These are phyloP conservation scores for Sapajus apella DNA, from an alignment of 2,113 vertebrate genomes.

Conservation along the genomic window DNA sequence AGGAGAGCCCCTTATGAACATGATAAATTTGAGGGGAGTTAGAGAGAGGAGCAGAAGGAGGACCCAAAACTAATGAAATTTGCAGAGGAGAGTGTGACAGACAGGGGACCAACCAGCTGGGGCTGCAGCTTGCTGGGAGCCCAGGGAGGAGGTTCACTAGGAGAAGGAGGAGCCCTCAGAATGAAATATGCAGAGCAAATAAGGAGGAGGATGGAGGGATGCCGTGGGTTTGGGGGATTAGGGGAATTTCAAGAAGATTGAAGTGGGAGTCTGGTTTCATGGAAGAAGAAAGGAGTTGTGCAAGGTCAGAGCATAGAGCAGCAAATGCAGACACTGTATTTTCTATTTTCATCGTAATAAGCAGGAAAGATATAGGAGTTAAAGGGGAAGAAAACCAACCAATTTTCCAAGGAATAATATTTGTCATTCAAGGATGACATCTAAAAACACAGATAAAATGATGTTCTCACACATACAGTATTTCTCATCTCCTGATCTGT, in stretches of 20 bases:
- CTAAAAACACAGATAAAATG: constrained; percentile 32
- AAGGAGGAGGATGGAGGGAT: neutral
- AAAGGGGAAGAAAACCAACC: neutral
- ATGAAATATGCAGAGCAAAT: neutral
- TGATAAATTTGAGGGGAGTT: neutral
- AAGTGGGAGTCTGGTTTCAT: neutral
- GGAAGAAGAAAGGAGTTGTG: neutral
- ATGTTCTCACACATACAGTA: neutral
- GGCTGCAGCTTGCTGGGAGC: accelerated
- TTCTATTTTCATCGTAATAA: neutral
- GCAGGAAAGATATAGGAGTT: neutral
- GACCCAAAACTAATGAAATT: neutral
- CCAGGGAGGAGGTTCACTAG: no score
- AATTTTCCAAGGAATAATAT: neutral
- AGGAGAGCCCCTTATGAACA: neutral
- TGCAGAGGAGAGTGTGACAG: neutral
- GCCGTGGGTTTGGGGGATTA: neutral
- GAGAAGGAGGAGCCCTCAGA: neutral
- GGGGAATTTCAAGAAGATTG: neutral
- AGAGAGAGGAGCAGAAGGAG: no score
- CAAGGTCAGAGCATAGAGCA: neutral
- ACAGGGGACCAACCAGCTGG: neutral
- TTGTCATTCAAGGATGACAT: neutral
- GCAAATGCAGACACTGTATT: neutral
- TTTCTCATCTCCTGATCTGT: neutral